Evolutionary conservation across 2,888 invertebrate genomes (phyloP), one percentile per base, ranked within the genome.

Genomic region (Caenorhabditis sp.): DNA sequence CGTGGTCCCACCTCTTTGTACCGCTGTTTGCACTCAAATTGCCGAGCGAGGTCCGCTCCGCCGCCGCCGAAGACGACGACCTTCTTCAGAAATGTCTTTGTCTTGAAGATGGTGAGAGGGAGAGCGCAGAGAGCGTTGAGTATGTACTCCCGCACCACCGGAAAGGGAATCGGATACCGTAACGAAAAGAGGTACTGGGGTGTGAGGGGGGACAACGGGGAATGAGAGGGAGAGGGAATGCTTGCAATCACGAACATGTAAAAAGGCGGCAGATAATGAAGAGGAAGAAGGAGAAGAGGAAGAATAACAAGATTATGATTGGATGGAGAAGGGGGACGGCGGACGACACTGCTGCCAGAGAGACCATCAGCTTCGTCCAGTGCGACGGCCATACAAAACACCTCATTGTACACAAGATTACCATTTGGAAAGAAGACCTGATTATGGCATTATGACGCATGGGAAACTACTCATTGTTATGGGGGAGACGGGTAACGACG

Each of bases 1-100:
- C 55, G 40, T 37, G 72, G 50, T 35, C 60, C 74, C 74, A 53
- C 62, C 67, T 11, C 20, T 51, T 47, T 58, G 69, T 58, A 64
- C 74, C 60, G 51, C 53, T 76, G 67, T 76, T 76, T 76, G 76
- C 76, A 47, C 76, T 76, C 76, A 67, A 76, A 76, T 76, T 74
- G 74, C 47, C 44, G 26, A 20, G 20, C n/a, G n/a, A n/a, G n/a
- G n/a, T n/a, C n/a, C n/a, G n/a, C n/a, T n/a, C n/a, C n/a, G n/a
- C n/a, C n/a, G n/a, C n/a, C n/a, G 32, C 32, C 20, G n/a, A n/a
- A n/a, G n/a, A n/a, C 26, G 62, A 56, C 67, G 76, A 76, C 74
- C 74, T 65, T 74, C 74, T 74, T 74, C 58, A 67, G 51, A 47
- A 56, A n/a, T 22, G 28, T 53, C 28, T 28, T 70, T 70, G 69